Evolutionary conservation across 2,797 vertebrate species (phyloP), one percentile per base, ranked within the genome.

Genomic region (Scomberomorus guttatus): DNA sequence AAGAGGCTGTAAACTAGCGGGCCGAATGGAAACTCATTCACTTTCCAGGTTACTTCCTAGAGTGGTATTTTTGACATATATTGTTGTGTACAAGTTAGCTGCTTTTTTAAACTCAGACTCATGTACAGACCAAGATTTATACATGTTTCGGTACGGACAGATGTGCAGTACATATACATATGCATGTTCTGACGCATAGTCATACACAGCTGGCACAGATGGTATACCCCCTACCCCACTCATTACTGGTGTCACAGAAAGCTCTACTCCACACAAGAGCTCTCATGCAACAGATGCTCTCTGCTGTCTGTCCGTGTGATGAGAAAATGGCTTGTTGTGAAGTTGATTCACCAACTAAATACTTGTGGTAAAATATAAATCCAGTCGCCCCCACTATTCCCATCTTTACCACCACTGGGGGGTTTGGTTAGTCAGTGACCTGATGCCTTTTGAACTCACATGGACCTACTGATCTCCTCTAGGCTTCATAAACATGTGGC

Each of bases 401-500:
- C 90, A 90, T 88, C 89, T 90, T 75, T 69, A 39, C 76, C 32
- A 48, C 56, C 69, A 44, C 77, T 22, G 56, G 57, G 56, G 46
- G 7, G 66, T 61, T 83, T 12, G 42, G 60, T 88, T 85, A 88
- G 79, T 89, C 89, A 90, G 72, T 80, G 80, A 87, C 83, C 88
- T 72, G 73, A 75, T 75, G 58, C 54, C 80, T 80, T 91, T 89
- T 91, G 85, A 91, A 90, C 85, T 87, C 75, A 24, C 79, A 29
- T 8, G 22, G 58, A 84, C 58, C 68, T 10, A 29, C 81, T 73
- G 75, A 68, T 82, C 80, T 79, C 73, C 73, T 52, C 24, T n/a
- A 12, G 37, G 61, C 57, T 70, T 64, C 69, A 87, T 89, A 92
- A 93, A 93, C 87, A 92, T 92, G 90, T 85, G 92, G 90, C 77